Conservation (phyloP, 2,888 invertebrate genomes). For the Tinea pellionella region DNA sequence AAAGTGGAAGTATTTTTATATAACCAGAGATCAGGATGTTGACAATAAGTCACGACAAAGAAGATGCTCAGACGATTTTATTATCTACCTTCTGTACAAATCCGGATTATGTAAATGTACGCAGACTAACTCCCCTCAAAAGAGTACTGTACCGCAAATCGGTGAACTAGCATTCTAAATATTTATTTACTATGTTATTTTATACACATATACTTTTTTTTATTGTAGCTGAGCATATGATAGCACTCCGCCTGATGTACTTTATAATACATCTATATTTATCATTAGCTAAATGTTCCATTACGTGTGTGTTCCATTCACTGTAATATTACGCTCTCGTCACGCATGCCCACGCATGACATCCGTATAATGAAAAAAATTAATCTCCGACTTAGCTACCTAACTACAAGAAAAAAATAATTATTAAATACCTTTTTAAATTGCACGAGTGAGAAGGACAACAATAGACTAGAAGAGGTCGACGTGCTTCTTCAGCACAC, state of each 20-base stretch:
- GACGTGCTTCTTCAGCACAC: constrained; percentile 64
- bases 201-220: too few relatives aligned
- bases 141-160: not conserved
- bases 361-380: too few relatives aligned
- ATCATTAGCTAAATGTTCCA: too few relatives aligned
- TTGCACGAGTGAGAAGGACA: constrained; percentile 75
- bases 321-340: too few relatives aligned
- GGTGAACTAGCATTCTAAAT: not conserved
- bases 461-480: constrained; percentile 79
- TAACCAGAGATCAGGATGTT: not conserved
- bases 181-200: too few relatives aligned
- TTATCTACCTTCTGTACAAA: not conserved
- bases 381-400: too few relatives aligned
- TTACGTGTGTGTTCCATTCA: too few relatives aligned
- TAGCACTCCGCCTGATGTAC: too few relatives aligned
- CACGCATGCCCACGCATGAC: too few relatives aligned
- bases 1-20: not conserved
- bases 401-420: too few relatives aligned
- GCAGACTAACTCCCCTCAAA: not conserved
- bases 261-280: too few relatives aligned
- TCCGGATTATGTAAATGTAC: constrained; percentile 1
- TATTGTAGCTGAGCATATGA: too few relatives aligned
- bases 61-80: not conserved
- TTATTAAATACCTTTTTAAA: constrained; percentile 71
- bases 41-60: constrained; percentile 5